phyloP scores from a whole-genome alignment of 2,797 vertebrate genomes.

The Gymnoscopelus microlampas region DNA sequence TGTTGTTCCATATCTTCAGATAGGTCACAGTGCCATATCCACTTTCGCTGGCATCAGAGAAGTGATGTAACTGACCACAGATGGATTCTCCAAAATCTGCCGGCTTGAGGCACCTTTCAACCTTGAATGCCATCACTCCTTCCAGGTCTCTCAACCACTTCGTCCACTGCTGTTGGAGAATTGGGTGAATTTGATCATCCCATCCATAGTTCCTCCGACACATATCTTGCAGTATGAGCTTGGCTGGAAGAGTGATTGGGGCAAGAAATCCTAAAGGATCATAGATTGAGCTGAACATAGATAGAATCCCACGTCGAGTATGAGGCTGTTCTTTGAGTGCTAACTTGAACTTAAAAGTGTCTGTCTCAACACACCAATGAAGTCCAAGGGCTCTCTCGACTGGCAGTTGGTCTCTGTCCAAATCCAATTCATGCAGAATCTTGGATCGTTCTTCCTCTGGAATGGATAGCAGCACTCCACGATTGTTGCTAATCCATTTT shows the following conservation, averaged over 20 bases:
- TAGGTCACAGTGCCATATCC: no score
- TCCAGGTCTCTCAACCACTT: neutral
- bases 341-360: conserved; percentile 11
- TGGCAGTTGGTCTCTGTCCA: no score
- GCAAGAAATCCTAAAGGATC: conserved; percentile 12
- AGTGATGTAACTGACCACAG: no score
- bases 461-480: neutral
- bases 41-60: no score
- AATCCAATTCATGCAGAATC: no score
- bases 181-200: conserved; percentile 17
- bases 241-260: conserved; percentile 6
- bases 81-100: neutral
- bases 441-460: conserved; percentile 12
- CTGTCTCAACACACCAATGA: conserved; percentile 11
- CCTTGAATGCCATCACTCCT: neutral
- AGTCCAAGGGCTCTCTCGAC: conserved; percentile 13
- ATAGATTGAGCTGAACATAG: conserved; percentile 23
- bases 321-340: neutral
- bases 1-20: no score
- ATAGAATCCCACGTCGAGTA: conserved; percentile 15
- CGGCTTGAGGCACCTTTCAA: neutral
- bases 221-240: conserved; percentile 15
- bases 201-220: conserved; percentile 15
- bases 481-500: conserved; percentile 10
- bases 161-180: neutral